Evolutionary conservation across 2,113 vertebrate species (phyloP).

Genomic region (Paradoxurus hermaphroditus): DNA sequence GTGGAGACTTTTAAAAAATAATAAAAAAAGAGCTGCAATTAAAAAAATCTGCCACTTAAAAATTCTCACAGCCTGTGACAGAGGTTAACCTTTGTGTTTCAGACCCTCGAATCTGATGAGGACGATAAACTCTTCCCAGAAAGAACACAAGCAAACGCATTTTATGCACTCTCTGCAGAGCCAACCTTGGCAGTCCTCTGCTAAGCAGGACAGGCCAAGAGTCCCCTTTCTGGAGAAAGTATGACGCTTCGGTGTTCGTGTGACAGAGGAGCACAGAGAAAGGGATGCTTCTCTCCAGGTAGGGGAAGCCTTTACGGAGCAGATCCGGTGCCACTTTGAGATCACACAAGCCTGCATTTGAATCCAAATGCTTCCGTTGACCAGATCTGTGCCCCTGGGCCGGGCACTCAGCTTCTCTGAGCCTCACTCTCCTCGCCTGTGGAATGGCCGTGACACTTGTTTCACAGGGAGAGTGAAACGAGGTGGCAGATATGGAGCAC

Average conservation of each 20-base stretch:
- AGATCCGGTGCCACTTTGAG: not conserved
- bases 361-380: not conserved
- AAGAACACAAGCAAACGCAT: not conserved
- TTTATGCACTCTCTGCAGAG: not conserved
- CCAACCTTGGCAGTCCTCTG: not conserved
- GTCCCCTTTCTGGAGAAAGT: not conserved
- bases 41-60: not conserved
- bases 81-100: not conserved
- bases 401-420: not conserved
- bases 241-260: not conserved
- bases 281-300: not conserved
- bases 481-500: not conserved
- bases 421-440: not conserved
- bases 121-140: not conserved
- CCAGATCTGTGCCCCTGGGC: not conserved
- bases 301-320: not conserved
- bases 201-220: not conserved
- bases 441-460: not conserved
- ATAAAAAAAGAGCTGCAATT: not conserved
- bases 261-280: not conserved
- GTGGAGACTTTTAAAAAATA: not conserved
- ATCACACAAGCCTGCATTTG: not conserved
- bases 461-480: not conserved
- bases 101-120: not conserved
- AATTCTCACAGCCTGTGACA: not conserved